Base-by-base conservation (phyloP, 2,888 invertebrate species). In the Drosophila yooni region DNA sequence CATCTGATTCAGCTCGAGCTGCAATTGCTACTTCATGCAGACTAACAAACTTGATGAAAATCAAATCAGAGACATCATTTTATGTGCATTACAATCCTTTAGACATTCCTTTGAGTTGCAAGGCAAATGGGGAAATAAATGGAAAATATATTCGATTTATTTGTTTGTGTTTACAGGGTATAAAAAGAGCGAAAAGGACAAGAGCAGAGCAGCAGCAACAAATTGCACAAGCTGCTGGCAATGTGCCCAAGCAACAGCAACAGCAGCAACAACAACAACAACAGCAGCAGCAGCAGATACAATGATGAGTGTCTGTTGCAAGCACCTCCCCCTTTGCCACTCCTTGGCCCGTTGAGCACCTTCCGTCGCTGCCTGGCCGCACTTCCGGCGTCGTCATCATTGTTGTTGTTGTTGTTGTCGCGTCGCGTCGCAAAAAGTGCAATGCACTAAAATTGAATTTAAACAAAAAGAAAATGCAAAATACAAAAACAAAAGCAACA, bases 361-460 rank as follows among this genome's bases (percentile, higher is more conserved):
- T 64, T 48, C 67, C 65, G 74, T 63, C 48, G 53, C 70, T 67
- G 74, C 64, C 72, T 73, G 69, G 83, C 70, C 81, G 82, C 79
- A 88, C 86, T 86, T 88, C 86, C 86, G 86, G 82, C 88, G 70
- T 60, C 71, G 68, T 43, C 79, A 74, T 67, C 56, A 68, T 50
- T 51, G 51, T n/a, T 54, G 36, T 54, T 58, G 65, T 48, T 65
- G 56, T 40, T 8, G 65, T 7, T 13, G 46, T 31, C 63, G 46
- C 63, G 63, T 63, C 57, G 57, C 62, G 59, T 72, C 52, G 74
- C 88, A 89, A 87, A 87, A 89, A 87, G 87, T 89, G 87, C 87
- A 87, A 89, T 87, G 89, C 73, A 89, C 89, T 89, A 84, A 82
- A 87, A 87, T 86, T 86, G 80, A 87, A 89, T 87, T 89, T 83